phyloP scores from a whole-genome alignment of 1,140 invertebrate species.

The Danaus melanippus region DNA sequence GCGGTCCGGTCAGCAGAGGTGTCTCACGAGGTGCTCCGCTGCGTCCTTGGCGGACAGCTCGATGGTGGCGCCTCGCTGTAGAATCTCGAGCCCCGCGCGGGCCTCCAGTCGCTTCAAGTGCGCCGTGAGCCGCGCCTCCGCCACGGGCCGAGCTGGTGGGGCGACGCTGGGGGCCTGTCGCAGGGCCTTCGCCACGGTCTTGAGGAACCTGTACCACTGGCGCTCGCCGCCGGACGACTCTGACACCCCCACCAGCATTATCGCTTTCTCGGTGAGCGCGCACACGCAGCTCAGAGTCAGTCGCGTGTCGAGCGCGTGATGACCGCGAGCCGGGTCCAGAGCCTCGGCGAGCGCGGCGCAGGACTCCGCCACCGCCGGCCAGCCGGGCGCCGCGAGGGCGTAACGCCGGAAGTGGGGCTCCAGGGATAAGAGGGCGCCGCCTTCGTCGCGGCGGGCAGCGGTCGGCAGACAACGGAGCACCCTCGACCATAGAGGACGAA shows the following conservation, averaged over 20 bases:
- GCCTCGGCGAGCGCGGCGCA: constrained; percentile 46
- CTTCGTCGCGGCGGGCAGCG: constrained; percentile 38
- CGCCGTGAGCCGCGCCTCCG: constrained; percentile 29
- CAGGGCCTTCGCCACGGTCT: constrained; percentile 47
- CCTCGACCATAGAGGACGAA: constrained; percentile 43
- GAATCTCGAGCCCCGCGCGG: constrained; percentile 51
- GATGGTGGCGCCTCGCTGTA: constrained; percentile 51
- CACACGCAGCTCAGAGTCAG: constrained; percentile 52
- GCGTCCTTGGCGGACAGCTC: constrained; percentile 50
- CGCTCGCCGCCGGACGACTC: constrained; percentile 55
- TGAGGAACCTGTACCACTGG: constrained; percentile 62
- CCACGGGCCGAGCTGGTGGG: constrained; percentile 33
- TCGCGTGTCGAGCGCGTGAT: constrained; percentile 36
- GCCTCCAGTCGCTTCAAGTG: constrained; percentile 53
- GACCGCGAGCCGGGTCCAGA: constrained; percentile 48
- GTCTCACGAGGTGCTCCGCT: constrained; percentile 39
- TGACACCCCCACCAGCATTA: constrained; percentile 44
- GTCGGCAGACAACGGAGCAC: constrained; percentile 46
- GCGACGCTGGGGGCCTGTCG: constrained; percentile 38
- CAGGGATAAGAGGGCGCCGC: constrained; percentile 29
- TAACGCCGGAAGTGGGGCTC: constrained; percentile 39
- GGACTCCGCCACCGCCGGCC: constrained; percentile 50
- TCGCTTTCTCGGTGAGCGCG: constrained; percentile 45
- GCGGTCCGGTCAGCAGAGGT: constrained; percentile 35
- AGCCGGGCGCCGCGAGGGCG: constrained; percentile 28